Evolutionary conservation across 2,888 invertebrate genomes (phyloP), one percentile per base, ranked within the genome.

Genomic region (Iselma pallidipennis): DNA sequence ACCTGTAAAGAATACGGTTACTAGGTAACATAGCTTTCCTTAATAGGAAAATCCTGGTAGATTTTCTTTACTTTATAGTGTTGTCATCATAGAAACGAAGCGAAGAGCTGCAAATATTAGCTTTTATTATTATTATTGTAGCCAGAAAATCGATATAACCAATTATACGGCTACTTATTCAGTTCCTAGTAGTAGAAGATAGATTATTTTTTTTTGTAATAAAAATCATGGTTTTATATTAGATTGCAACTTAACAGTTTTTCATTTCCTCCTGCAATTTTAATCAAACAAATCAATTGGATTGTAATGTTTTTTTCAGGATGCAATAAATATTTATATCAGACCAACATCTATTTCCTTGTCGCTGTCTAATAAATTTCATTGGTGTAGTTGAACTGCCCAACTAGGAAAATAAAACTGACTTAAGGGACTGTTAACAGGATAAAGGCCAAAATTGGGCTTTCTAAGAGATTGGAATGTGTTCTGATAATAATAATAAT

Each of bases 301-400:
- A 33, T 33, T 14, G 14, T 14, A 33, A 14, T 14, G 14, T 25
- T 5, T 25, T 4, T 25, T 25, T 25, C 5, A 25, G 4, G 25
- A 25, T 25, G 21, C 45, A 21, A 45, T 45, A 55, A 51, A 60
- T 60, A 55, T 60, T 60, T 55, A 60, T 29, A 48, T 25, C 12
- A n/a, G 37, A 52, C 3, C 1, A 53, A 59, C 29, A 59, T 55
- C 28, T 55, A 58, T 58, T 58, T 58, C 29, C 25, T 25, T 25
- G 48, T 49, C 33, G 49, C 58, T 31, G 55, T 45, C 50, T 21
- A 60, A 60, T 55, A 55, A 60, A 60, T 60, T 53, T 10, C 55
- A 48, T 52, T n/a, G n/a, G n/a, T 50, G 42, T 49, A 29, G 33
- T 1, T 26, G 10, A 59, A 55, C 49, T 50, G 54, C 26, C 53